Conservation (phyloP, 2,888 invertebrate species). For the Pterostichus niger region DNA sequence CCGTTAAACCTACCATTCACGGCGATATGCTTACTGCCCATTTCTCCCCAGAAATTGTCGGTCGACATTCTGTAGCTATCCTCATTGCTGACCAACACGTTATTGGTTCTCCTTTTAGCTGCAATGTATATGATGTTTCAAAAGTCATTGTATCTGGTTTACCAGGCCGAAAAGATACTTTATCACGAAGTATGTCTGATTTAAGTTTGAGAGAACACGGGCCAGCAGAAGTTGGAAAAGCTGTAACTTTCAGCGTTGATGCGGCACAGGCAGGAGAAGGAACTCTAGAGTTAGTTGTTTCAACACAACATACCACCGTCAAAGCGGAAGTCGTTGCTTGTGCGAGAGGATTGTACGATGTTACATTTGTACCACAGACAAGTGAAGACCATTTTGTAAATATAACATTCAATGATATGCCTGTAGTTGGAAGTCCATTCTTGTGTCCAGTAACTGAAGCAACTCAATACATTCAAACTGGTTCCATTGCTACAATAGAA, state of each 20-base stretch:
- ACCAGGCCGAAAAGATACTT: slow-evolving; percentile 74
- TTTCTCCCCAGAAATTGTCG: slow-evolving; percentile 92
- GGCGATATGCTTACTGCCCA: slow-evolving; percentile 87
- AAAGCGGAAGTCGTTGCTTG: slow-evolving; percentile 94
- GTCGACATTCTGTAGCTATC: slow-evolving; percentile 91
- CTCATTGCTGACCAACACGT: slow-evolving; percentile 91
- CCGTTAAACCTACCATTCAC: slow-evolving; percentile 83
- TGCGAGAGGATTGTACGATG: slow-evolving; percentile 94
- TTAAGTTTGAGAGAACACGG: slow-evolving; percentile 75
- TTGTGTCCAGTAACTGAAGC: slow-evolving; percentile 85
- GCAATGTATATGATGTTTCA: slow-evolving; percentile 95
- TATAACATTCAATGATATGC: slow-evolving; percentile 95
- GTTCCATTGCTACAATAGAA: slow-evolving; percentile 81
- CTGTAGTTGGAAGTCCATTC: slow-evolving; percentile 94
- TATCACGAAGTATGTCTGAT: slow-evolving; percentile 73
- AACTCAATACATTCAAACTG: slow-evolving; percentile 87
- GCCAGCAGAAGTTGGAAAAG: slow-evolving; percentile 86
- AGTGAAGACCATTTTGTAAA: slow-evolving; percentile 94
- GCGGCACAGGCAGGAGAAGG: slow-evolving; percentile 97
- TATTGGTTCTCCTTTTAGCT: slow-evolving; percentile 94
- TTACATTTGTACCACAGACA: slow-evolving; percentile 95
- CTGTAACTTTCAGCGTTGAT: slow-evolving; percentile 95
- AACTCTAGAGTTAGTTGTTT: slow-evolving; percentile 93
- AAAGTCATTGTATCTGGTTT: slow-evolving; percentile 87
- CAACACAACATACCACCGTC: slow-evolving; percentile 92